Percentiles rank a stretch among this genome's conserved stretches.
Conservation (phyloP, 64 coral and sea anemone genomes). For the Montipora capricornis region DNA sequence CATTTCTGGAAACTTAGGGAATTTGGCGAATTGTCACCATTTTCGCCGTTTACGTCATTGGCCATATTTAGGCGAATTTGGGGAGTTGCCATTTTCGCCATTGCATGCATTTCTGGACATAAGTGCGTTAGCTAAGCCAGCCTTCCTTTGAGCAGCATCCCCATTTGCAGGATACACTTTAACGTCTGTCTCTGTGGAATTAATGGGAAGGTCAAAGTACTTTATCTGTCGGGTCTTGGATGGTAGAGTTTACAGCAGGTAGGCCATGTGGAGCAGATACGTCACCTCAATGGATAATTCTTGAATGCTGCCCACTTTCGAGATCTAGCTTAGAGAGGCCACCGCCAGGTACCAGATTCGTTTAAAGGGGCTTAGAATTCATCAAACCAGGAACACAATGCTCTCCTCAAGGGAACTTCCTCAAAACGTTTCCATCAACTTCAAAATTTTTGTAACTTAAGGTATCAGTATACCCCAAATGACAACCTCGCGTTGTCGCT, state of each 20-base stretch:
- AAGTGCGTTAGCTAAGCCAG: no score
- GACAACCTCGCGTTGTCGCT: no score
- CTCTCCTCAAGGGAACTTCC: neutral
- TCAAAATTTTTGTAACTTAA: neutral
- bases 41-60: no score
- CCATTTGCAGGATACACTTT: neutral
- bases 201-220: neutral
- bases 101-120: no score
- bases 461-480: no score
- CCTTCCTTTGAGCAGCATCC: neutral
- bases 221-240: constrained; percentile 25
- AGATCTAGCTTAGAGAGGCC: neutral
- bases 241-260: neutral
- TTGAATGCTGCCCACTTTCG: constrained; percentile 2
- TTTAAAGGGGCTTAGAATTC: neutral
- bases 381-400: constrained; percentile 12
- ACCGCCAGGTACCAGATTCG: neutral
- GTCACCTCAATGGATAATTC: neutral
- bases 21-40: no score
- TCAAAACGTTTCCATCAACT: neutral
- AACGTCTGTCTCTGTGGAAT: constrained; percentile 5
- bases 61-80: no score
- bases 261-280: neutral
- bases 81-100: no score
- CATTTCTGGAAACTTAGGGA: no score